Base-by-base conservation (phyloP, 2,113 vertebrate species). In the Cyprinus carpio region DNA sequence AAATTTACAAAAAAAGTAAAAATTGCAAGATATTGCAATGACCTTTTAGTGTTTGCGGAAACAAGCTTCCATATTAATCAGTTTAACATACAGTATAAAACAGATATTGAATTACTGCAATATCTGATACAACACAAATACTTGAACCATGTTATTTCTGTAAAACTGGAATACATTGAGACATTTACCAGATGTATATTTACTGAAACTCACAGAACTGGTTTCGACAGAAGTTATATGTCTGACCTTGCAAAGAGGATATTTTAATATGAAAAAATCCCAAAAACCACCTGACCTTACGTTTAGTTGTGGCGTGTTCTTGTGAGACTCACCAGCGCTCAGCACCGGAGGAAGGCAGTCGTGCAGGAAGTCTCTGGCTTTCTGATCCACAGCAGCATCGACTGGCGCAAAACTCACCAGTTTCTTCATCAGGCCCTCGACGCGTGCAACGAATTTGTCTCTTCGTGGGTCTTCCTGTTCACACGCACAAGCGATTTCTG, bases 351-450 rank as follows among this genome's bases (percentile, higher is more conserved):
- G 98, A 4, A 99, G 94, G 81, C 97, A 99, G 90, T 99, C 97
- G 4, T 99, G 96, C 71, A 99, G 92, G 90, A 97, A 98, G 0
- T 90, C 94, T 93, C 94, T 96, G 82, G 96, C 97, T 91, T 97
- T 96, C 92, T 99, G 97, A 92, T 99, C 98, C 62, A 99, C 97
- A 0, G 97, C 96, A 43, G 97, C 98, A 71, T 99, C 98, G 0
- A 99, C 92, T 0, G 98, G 97, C 0, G 95, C 96, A 5, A 95
- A 98, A 27, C 92, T 90, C 4, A 91, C 46, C 0, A 99, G 91
- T 82, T 96, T 98, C 84, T 94, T 96, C 75, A 99, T 93, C 84
- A 99, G 91, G 27, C 86, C 91, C 64, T 94, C 92, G 6, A 96
- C 88, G 56, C 93, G 96, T 51, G 96, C 92, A 81, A 96, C 78